Conservation (phyloP, 2,797 vertebrate species). For the Galaxias olidus region DNA sequence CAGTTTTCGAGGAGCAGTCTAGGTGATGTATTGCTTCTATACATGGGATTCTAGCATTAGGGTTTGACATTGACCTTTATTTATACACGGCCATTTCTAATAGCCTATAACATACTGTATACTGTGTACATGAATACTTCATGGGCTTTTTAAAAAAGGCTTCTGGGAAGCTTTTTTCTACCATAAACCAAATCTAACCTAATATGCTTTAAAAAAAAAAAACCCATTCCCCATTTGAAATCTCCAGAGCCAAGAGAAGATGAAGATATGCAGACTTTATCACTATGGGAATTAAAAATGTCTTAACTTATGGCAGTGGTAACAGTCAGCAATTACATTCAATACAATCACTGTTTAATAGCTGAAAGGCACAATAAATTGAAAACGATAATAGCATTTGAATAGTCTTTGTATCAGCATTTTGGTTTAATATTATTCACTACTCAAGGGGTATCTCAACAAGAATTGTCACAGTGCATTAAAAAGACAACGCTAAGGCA, state of each 20-base stretch:
- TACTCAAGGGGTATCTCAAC: slow-evolving; percentile 12
- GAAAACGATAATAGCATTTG: slow-evolving; percentile 38
- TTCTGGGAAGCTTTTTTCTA: slow-evolving; percentile 22
- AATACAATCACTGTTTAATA: slow-evolving; percentile 40
- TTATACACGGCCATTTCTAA: slow-evolving; percentile 8
- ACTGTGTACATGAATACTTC: slow-evolving; percentile 31
- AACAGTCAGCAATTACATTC: slow-evolving; percentile 48
- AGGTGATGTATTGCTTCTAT: too few relatives aligned
- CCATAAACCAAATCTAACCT: slow-evolving; percentile 8
- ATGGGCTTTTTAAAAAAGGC: slow-evolving; percentile 35
- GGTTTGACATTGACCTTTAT: slow-evolving; percentile 14
- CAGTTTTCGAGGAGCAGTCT: too few relatives aligned
- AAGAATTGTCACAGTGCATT: neutral
- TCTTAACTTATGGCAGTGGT: slow-evolving; percentile 45
- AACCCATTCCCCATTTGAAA: slow-evolving; percentile 36
- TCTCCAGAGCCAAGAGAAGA: slow-evolving; percentile 41
- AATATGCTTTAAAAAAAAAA: slow-evolving; percentile 26
- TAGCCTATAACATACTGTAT: too few relatives aligned
- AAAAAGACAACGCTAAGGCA: too few relatives aligned
- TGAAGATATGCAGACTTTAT: slow-evolving; percentile 53
- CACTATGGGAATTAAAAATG: slow-evolving; percentile 50
- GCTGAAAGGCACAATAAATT: slow-evolving; percentile 27
- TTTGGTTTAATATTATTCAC: slow-evolving; percentile 40
- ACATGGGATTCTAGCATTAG: neutral
- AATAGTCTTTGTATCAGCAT: slow-evolving; percentile 31